Conservation (phyloP, 2,888 invertebrate species). For the Danaus chrysippus region DNA sequence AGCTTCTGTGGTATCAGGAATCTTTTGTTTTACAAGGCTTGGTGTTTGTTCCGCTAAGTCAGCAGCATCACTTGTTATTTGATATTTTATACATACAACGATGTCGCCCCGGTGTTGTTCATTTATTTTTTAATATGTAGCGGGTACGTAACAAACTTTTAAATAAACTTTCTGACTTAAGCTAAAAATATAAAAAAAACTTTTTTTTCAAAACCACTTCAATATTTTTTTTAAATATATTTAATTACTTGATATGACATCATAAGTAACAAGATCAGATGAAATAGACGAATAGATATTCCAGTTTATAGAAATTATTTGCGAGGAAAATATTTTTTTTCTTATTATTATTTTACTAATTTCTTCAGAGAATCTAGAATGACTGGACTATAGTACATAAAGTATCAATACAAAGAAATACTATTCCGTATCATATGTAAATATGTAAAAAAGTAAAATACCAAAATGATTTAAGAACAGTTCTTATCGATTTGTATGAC, state of each 20-base stretch:
- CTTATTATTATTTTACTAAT: slow-evolving; percentile 47
- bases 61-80: too few species aligned
- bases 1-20: too few species aligned
- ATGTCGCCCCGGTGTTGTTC: too few species aligned
- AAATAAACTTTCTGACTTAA: too few species aligned
- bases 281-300: slow-evolving; percentile 54
- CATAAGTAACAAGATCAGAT: slow-evolving; percentile 60
- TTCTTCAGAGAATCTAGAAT: slow-evolving; percentile 40
- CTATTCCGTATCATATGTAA: not conserved
- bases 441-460: not conserved
- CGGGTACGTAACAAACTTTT: too few species aligned
- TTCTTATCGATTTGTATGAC: not conserved
- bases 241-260: slow-evolving; percentile 47
- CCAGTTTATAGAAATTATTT: slow-evolving; percentile 51
- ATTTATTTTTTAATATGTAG: too few species aligned
- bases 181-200: too few species aligned
- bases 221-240: not conserved
- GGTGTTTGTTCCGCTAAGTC: too few species aligned
- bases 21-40: too few species aligned
- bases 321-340: slow-evolving; percentile 50
- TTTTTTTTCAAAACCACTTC: too few species aligned
- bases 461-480: too few species aligned
- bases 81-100: too few species aligned
- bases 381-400: slow-evolving; percentile 45
- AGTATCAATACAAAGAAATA: not conserved